These are phyloP conservation scores for Margarornis squamiger DNA, from an alignment of 2,797 vertebrate genomes.

Conservation along the genomic window DNA sequence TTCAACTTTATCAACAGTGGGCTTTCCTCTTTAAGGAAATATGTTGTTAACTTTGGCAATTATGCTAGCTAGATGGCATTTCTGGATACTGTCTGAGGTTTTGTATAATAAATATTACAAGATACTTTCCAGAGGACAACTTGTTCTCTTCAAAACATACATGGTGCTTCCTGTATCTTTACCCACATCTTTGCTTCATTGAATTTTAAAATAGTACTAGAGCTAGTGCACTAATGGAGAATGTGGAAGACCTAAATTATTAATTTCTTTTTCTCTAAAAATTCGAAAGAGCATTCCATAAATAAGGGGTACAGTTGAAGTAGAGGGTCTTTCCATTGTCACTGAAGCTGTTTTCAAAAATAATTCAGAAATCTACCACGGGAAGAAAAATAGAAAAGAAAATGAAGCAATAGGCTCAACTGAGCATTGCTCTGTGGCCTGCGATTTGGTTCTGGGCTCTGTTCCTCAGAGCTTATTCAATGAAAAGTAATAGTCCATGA, in stretches of 20 bases:
- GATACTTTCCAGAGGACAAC: background rate
- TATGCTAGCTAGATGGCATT: background rate
- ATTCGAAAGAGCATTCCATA: background rate
- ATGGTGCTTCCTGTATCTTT: background rate
- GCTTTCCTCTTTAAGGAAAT: background rate
- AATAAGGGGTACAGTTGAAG: background rate
- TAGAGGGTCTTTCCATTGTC: background rate
- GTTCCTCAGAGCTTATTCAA: background rate
- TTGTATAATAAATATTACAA: background rate
- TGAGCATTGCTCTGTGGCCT: background rate
- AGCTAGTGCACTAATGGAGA: background rate
- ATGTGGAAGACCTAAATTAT: background rate
- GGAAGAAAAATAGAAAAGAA: background rate
- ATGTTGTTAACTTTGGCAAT: background rate
- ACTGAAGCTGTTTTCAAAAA: background rate
- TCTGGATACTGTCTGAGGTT: background rate
- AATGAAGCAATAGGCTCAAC: background rate
- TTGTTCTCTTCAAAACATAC: background rate
- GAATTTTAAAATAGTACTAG: background rate
- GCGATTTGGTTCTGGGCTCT: background rate
- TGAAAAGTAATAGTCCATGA: background rate
- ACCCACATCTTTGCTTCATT: background rate
- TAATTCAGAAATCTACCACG: background rate
- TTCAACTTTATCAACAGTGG: background rate
- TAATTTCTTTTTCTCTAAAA: background rate